Conservation (phyloP, 2,888 invertebrate genomes). For the Phragmatobia fuliginosa region DNA sequence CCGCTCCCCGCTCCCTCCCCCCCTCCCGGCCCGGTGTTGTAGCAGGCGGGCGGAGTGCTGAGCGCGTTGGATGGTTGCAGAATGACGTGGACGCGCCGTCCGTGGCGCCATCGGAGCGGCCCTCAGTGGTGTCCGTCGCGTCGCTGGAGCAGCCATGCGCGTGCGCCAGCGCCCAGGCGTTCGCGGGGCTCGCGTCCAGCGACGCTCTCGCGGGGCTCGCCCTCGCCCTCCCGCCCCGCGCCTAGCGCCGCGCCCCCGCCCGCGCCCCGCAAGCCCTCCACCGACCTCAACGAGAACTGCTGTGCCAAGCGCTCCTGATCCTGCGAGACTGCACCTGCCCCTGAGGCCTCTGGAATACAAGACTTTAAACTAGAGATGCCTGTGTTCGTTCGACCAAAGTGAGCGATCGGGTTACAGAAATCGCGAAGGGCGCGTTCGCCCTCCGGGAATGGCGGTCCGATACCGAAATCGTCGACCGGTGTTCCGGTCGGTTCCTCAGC, state of each 20-base stretch:
- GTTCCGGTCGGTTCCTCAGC: constrained; percentile 31
- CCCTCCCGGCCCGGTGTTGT: constrained; percentile 63
- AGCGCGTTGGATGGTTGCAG: constrained; percentile 85
- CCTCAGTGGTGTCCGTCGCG: constrained; percentile 66
- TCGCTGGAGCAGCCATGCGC: constrained; percentile 57
- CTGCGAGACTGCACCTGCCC: constrained; percentile 23
- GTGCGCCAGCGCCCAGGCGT: constrained; percentile 27
- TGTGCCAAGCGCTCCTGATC: constrained; percentile 44
- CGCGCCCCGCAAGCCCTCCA: constrained; percentile 50
- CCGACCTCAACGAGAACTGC: constrained; percentile 51
- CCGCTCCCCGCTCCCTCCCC: constrained; percentile 34
- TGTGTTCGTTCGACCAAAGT: background rate
- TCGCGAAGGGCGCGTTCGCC: background rate
- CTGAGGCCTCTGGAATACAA: too few species aligned
- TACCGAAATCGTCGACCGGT: constrained; percentile 34
- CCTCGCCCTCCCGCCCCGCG: constrained; percentile 23
- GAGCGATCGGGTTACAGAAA: background rate
- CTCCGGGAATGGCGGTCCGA: background rate
- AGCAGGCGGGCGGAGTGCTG: constrained; percentile 79
- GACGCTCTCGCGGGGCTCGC: constrained; percentile 19
- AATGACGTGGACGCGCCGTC: constrained; percentile 85
- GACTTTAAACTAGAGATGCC: too few species aligned
- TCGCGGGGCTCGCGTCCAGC: constrained; percentile 11
- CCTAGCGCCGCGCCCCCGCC: constrained; percentile 24
- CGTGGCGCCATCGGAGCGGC: constrained; percentile 75